A percentile compares a stretch with the other conserved stretches of the same genome.
These are phyloP conservation scores for Cactoblastis cactorum DNA, from an alignment of 2,888 invertebrate genomes.

Conservation along the genomic window DNA sequence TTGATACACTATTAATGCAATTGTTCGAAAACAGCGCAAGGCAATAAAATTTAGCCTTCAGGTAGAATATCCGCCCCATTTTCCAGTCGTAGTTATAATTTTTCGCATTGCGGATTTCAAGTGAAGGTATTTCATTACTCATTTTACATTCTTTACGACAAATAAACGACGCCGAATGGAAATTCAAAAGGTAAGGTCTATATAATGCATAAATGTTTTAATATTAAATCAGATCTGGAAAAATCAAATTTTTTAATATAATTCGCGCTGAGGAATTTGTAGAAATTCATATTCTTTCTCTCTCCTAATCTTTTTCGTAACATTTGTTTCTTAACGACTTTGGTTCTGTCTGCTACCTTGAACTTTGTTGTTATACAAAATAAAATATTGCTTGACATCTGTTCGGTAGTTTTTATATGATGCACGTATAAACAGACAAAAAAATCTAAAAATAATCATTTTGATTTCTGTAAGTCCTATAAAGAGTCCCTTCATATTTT, in stretches of 20 bases:
- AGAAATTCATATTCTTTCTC: background rate
- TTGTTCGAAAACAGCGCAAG: conserved; percentile 71
- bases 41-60: conserved; percentile 74
- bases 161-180: conserved; percentile 22
- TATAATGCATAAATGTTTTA: background rate
- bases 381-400: too few relatives aligned
- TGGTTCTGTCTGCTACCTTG: too few relatives aligned
- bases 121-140: conserved; percentile 43
- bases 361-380: too few relatives aligned
- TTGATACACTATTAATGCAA: conserved; percentile 78
- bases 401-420: too few relatives aligned
- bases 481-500: too few relatives aligned
- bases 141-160: conserved; percentile 37
- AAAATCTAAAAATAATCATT: too few relatives aligned
- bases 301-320: background rate
- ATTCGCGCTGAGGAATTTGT: background rate
- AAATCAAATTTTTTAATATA: conserved; percentile 1
- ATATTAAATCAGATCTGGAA: background rate
- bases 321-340: too few relatives aligned
- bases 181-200: conserved; percentile 5
- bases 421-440: too few relatives aligned
- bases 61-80: conserved; percentile 66
- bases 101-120: conserved; percentile 75
- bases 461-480: too few relatives aligned
- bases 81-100: conserved; percentile 66